These are phyloP conservation scores for Callipepla squamata DNA, from an alignment of 2,113 vertebrate species.

Conservation along the genomic window DNA sequence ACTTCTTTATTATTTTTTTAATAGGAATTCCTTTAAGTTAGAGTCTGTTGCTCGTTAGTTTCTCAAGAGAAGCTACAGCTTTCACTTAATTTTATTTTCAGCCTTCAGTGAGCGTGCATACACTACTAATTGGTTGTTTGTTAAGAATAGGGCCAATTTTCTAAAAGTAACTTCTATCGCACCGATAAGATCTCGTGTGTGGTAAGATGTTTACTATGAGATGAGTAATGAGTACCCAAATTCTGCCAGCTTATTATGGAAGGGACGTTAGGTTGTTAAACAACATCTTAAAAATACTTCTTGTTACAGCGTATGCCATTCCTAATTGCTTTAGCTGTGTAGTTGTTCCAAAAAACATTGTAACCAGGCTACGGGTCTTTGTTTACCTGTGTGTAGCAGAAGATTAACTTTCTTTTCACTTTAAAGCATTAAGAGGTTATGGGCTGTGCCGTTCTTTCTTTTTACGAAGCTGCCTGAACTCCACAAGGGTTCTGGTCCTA, in stretches of 20 bases:
- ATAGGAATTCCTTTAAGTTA: neutral
- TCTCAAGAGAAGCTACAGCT: neutral
- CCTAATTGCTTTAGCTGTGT: conserved; percentile 26
- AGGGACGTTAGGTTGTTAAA: neutral
- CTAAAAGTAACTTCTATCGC: neutral
- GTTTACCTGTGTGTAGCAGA: neutral
- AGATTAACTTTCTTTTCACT: neutral
- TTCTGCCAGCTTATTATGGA: neutral
- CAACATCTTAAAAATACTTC: neutral
- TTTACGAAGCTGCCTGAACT: neutral
- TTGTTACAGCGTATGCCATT: neutral
- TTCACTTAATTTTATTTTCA: neutral
- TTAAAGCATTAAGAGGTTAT: neutral
- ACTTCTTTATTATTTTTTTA: neutral
- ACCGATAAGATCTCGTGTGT: conserved; percentile 37
- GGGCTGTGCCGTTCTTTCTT: neutral
- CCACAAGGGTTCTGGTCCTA: neutral
- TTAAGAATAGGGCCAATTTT: neutral
- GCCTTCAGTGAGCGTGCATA: neutral
- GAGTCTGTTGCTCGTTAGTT: neutral
- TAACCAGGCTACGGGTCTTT: neutral
- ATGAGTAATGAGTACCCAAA: neutral
- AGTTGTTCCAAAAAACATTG: conserved; percentile 17
- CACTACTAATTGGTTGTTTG: neutral
- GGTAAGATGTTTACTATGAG: neutral